Percentiles rank a stretch among this genome's conserved stretches.
phyloP scores from a whole-genome alignment of 2,888 invertebrate species.

The Malacosoma neustria region DNA sequence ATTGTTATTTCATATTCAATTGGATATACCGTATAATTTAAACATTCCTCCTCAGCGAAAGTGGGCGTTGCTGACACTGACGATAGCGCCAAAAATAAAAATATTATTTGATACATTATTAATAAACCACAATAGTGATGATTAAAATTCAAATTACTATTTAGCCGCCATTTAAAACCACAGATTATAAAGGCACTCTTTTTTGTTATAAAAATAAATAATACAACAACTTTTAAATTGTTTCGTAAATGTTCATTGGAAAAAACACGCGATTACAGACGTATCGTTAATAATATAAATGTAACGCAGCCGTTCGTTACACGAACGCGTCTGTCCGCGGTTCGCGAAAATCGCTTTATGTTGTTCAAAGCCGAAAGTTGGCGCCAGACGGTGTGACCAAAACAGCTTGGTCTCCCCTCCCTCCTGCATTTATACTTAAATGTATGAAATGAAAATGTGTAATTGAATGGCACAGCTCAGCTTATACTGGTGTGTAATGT shows the following conservation, averaged over 20 bases:
- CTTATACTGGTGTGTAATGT: constrained; percentile 11
- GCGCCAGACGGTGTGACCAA: constrained; percentile 29
- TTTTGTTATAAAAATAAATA: too few species aligned
- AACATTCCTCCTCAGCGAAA: constrained; percentile 50
- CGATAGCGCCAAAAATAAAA: not conserved
- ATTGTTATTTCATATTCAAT: constrained; percentile 56
- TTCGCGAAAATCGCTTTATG: constrained; percentile 29
- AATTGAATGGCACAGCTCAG: constrained; percentile 20
- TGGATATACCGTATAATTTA: constrained; percentile 63
- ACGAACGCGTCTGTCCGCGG: constrained; percentile 37
- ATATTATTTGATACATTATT: constrained; percentile 5
- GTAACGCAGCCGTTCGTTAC: too few species aligned
- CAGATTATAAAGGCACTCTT: too few species aligned
- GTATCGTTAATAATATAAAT: too few species aligned
- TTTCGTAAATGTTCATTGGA: too few species aligned
- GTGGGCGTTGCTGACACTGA: constrained; percentile 7
- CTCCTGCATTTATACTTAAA: constrained; percentile 10
- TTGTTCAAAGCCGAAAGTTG: constrained; percentile 27
- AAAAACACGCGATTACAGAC: too few species aligned
- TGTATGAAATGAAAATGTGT: constrained; percentile 2
- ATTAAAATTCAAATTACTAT: not conserved
- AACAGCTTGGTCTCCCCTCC: constrained; percentile 20
- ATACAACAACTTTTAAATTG: too few species aligned
- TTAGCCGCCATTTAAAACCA: not conserved
- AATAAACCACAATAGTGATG: not conserved